Base-by-base conservation (phyloP, 2,113 vertebrate genomes). In the Aleadryas rufinucha region DNA sequence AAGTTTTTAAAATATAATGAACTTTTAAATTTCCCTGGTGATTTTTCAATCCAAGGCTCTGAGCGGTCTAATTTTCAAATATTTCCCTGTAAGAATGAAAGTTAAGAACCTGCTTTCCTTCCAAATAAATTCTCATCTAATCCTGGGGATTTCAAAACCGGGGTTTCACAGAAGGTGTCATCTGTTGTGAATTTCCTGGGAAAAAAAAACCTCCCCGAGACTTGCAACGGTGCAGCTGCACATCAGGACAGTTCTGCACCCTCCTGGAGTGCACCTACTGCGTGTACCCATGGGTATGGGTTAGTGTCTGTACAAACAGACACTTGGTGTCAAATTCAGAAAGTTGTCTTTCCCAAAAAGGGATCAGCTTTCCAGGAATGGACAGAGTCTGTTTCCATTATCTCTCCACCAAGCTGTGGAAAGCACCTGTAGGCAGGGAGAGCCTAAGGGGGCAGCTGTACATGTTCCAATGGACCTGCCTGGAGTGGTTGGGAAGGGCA, bases 281-380 rank as follows among this genome's bases (percentile, higher is more conserved):
- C 0, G 0, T 28, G 53, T 83, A 52, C 52, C 41, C 16, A 0
- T 12, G 49, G 64, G 8, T 59, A 1, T 16, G 35, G 35, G 30
- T 27, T 11, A 9, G 16, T 13, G 33, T 47, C 54, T 16, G 7
- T 9, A 11, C 68, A 33, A 59, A 42, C 2, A 39, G 33, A 37
- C 30, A 42, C 3, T 0, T 4, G 68, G 21, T 18, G 16, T 8
- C 41, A 16, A 37, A n/a, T 52, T 24, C 77, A 87, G 41, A 28
- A 50, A 33, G 30, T 0, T 72, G 30, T 16, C 21, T 77, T 77
- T 87, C 59, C 49, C 13, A 2, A 27, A 1, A 35, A 50, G 23
- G 6, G 20, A 31, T 33, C 18, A 4, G 2, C n/a, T 33, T 76
- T 47, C 57, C 71, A 21, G 41, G 3, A 35, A 33, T 9, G 16